Evolutionary conservation across 2,888 invertebrate species (phyloP), one percentile per base, ranked within the genome.

Genomic region (Nomada ruficornis): DNA sequence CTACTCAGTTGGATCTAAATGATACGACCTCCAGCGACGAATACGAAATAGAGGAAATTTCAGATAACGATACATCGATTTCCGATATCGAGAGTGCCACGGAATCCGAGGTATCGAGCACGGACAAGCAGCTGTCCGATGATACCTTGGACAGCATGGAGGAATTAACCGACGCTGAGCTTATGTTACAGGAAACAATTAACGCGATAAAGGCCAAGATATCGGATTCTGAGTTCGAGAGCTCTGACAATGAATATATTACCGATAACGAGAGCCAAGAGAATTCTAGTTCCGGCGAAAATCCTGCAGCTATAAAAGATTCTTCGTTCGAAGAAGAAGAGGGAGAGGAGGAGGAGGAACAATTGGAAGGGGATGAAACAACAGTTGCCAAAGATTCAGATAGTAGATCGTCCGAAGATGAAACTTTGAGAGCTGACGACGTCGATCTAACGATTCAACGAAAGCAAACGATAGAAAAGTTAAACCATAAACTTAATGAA

Each of bases 171-270:
- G 91, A 90, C 29, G 93, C 92, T 1, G 93, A 94, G 81, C 84
- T 92, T 54, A 87, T 92, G 81, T 60, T 93, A 23, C 91, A 92
- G 64, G 90, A 92, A 64, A 94, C 93, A n/a, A 79, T 94, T 54
- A 90, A 90, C 57, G 89, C 91, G 71, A 93, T 94, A 26, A 93
- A 92, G 82, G 91, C 92, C 0, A 91, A 93, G 67, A 89, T 94
- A 82, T 93, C 94, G 11, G 93, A 93, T 50, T 91, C 91, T 47
- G 91, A 92, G 29, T 89, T 88, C 29, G 91, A 91, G 57, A 86
- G 86, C 60, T 80, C 87, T 47, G 80, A 83, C 29, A 60, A 80
- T 18, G 73, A 82, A 11, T 77, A 76, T 20, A 11, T 67, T 18
- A 82, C 75, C 1, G 67, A 83, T 60, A 59, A 60, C 36, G 85